These are phyloP conservation scores for Procambarus virginalis DNA, from an alignment of 1,140 invertebrate genomes.

Conservation along the genomic window DNA sequence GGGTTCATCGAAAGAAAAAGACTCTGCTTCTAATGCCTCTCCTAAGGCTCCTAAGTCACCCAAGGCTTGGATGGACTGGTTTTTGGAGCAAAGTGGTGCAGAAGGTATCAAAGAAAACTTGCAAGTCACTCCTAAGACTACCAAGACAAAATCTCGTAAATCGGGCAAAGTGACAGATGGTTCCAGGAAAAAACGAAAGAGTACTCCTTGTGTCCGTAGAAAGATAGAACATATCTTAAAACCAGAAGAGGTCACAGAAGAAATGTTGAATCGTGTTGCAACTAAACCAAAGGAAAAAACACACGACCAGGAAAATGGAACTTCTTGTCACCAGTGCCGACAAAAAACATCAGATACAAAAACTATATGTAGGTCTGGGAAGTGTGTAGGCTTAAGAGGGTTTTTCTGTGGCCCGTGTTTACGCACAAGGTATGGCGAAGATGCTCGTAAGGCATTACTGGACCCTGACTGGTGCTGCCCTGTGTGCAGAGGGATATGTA, in stretches of 20 bases:
- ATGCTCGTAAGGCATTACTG: slow-evolving; percentile 63
- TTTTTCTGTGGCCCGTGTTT: slow-evolving; percentile 70
- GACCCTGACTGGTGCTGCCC: slow-evolving; percentile 68
- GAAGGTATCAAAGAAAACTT: slow-evolving; percentile 67
- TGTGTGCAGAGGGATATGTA: slow-evolving; percentile 68
- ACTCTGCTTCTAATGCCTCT: slow-evolving; percentile 5
- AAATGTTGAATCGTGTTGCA: slow-evolving; percentile 69
- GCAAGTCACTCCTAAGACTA: slow-evolving; percentile 47
- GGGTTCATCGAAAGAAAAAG: slow-evolving; percentile 51
- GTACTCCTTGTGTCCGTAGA: slow-evolving; percentile 65
- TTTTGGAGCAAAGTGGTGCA: slow-evolving; percentile 60
- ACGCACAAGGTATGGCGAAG: slow-evolving; percentile 67
- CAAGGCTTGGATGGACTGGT: slow-evolving; percentile 69
- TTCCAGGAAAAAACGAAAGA: slow-evolving; percentile 66
- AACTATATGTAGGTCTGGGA: slow-evolving; percentile 74
- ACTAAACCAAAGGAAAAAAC: slow-evolving; percentile 68
- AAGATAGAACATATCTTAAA: slow-evolving; percentile 65
- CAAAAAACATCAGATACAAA: slow-evolving; percentile 76
- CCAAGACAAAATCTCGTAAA: slow-evolving; percentile 38
- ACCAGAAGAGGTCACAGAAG: slow-evolving; percentile 69
- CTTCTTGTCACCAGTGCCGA: slow-evolving; percentile 75
- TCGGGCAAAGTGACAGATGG: slow-evolving; percentile 27
- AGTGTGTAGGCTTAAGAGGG: slow-evolving; percentile 74
- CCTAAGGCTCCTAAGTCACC: slow-evolving; percentile 45
- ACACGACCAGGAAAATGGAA: slow-evolving; percentile 72